phyloP scores from a whole-genome alignment of 2,797 vertebrate genomes.

The Diceros bicornis region DNA sequence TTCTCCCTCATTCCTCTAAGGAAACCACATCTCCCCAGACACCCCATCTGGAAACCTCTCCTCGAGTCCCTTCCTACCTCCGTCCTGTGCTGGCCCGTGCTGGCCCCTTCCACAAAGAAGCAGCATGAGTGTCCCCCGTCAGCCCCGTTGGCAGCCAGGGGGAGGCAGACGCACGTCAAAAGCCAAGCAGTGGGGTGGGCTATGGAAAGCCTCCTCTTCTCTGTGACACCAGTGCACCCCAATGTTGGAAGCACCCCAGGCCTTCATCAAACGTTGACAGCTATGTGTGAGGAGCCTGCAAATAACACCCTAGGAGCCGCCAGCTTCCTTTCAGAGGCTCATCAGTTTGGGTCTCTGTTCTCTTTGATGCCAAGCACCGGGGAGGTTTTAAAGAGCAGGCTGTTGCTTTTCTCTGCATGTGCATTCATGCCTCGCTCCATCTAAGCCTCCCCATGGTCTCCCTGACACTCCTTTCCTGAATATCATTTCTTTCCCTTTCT shows the following conservation, averaged over 20 bases:
- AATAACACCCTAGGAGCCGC: not conserved
- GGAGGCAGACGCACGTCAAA: not conserved
- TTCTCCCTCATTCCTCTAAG: not conserved
- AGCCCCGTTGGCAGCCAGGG: not conserved
- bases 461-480: slow-evolving; percentile 4
- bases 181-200: not conserved
- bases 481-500: slow-evolving; percentile 31
- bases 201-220: not conserved
- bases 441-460: not conserved
- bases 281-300: not conserved
- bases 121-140: accelerated
- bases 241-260: not conserved
- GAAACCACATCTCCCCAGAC: not conserved
- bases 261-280: not conserved
- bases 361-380: not conserved
- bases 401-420: not conserved
- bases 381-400: not conserved
- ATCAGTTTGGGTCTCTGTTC: not conserved
- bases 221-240: not conserved
- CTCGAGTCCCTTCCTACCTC: not conserved
- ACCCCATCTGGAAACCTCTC: not conserved
- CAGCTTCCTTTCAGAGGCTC: not conserved
- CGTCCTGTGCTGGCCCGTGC: accelerated
- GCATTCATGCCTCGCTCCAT: not conserved
- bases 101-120: not conserved